Evolutionary conservation across 2,888 invertebrate species (phyloP).

Genomic region (Hirtodrosophila confusa): DNA sequence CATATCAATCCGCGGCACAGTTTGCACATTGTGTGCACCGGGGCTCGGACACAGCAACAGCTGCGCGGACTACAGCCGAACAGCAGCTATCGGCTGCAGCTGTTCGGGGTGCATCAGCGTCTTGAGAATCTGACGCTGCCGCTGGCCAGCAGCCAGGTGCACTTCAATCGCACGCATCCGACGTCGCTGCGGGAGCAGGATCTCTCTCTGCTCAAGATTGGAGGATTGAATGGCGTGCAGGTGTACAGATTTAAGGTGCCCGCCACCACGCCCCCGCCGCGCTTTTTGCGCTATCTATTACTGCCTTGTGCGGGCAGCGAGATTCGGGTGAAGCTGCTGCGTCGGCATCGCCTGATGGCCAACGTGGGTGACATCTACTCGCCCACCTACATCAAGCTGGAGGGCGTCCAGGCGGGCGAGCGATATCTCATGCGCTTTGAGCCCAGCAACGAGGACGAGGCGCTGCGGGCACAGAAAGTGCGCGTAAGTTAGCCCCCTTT

Average conservation of each 20-base stretch:
- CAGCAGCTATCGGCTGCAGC: conserved; percentile 81
- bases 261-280: conserved; percentile 26
- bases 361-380: conserved; percentile 84
- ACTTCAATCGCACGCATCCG: conserved; percentile 83
- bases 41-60: conserved; percentile 81
- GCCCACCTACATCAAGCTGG: conserved; percentile 84
- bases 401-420: conserved; percentile 81
- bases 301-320: conserved; percentile 86
- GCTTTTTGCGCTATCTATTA: conserved; percentile 84
- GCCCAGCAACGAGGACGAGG: conserved; percentile 85
- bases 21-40: conserved; percentile 82
- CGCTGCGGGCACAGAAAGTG: conserved; percentile 85
- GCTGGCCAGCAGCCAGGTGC: conserved; percentile 76
- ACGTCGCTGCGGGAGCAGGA: conserved; percentile 84
- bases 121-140: conserved; percentile 82
- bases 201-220: conserved; percentile 85
- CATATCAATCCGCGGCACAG: conserved; percentile 71
- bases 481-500: conserved; percentile 82
- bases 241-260: conserved; percentile 86
- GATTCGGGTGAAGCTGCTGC: conserved; percentile 84
- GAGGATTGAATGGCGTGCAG: conserved; percentile 85
- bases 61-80: conserved; percentile 80
- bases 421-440: conserved; percentile 85
- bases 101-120: conserved; percentile 83
- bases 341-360: conserved; percentile 82